Evolutionary conservation across 2,888 invertebrate genomes (phyloP).

Genomic region (Sarcophaga caerulescens): DNA sequence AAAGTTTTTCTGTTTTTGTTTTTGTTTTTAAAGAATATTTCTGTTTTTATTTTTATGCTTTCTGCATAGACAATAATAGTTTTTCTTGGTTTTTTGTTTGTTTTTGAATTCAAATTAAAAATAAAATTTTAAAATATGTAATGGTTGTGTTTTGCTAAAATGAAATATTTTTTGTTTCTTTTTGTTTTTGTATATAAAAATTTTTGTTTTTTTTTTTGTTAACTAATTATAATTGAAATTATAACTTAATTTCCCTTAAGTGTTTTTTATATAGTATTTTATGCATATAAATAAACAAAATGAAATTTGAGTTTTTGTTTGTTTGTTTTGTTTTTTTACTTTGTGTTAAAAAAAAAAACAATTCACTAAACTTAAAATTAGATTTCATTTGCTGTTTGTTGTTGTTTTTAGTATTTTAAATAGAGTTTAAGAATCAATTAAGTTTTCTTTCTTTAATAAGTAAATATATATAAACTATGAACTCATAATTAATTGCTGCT

Average conservation of each 20-base stretch:
- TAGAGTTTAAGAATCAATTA: constrained; percentile 18
- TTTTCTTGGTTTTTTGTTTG: background rate
- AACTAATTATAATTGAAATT: constrained; percentile 42
- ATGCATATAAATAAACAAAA: constrained; percentile 22
- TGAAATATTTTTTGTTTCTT: background rate
- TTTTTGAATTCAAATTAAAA: background rate
- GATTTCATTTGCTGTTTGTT: constrained; percentile 17
- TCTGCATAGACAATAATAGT: background rate
- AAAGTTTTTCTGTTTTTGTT: too few species aligned
- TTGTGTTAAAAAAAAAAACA: constrained; percentile 46
- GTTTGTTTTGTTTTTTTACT: background rate
- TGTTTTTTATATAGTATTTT: constrained; percentile 2
- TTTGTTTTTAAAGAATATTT: background rate
- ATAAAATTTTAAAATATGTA: background rate
- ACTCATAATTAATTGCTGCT: constrained; percentile 37
- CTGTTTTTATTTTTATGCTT: background rate
- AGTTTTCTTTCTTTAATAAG: constrained; percentile 1
- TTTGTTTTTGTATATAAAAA: constrained; percentile 29
- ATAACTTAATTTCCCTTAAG: constrained; percentile 33
- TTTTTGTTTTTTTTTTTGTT: background rate
- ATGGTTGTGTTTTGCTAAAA: background rate
- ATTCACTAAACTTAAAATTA: constrained; percentile 51
- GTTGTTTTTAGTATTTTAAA: background rate
- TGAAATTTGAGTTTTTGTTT: constrained; percentile 13
- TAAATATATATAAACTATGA: constrained; percentile 24